Conservation (phyloP, 2,888 invertebrate genomes). For the Tachystola acroxantha region DNA sequence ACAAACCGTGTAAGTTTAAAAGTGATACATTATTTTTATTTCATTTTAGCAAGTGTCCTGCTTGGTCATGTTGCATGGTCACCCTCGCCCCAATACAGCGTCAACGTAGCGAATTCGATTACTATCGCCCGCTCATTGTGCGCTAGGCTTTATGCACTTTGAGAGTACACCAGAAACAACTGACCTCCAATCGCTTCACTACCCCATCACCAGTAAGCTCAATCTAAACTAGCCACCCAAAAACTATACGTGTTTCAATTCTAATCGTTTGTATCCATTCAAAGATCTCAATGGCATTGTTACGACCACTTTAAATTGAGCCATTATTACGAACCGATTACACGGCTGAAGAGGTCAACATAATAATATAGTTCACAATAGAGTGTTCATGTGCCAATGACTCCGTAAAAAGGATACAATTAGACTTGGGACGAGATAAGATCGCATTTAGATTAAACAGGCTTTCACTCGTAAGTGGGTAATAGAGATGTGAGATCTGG, state of each 20-base stretch:
- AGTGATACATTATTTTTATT: no score
- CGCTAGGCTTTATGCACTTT: conserved; percentile 12
- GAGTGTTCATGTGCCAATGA: conserved; percentile 50
- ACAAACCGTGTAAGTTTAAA: no score
- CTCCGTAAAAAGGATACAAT: conserved; percentile 32
- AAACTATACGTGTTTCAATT: conserved; percentile 6
- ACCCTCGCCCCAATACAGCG: conserved; percentile 27
- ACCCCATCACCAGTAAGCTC: conserved; percentile 20
- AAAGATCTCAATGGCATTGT: conserved; percentile 14
- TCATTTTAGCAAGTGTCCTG: no score
- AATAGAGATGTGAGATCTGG: conserved; percentile 15
- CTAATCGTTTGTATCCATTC: conserved; percentile 6
- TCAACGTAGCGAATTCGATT: conserved; percentile 56
- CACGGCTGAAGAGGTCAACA: conserved; percentile 22
- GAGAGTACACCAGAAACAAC: conserved; percentile 28
- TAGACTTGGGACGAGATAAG: conserved; percentile 21
- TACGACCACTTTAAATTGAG: conserved; percentile 22
- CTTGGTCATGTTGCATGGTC: no score
- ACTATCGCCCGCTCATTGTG: conserved; percentile 50
- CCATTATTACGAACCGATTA: conserved; percentile 17
- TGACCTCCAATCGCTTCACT: conserved; percentile 23
- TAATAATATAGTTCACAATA: conserved; percentile 19
- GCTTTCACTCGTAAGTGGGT: conserved; percentile 1
- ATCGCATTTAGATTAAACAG: conserved; percentile 26
- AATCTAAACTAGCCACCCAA: conserved; percentile 17